These are phyloP conservation scores for Scaptodrosophila latifasciaeformis DNA, from an alignment of 2,888 invertebrate genomes.

Conservation along the genomic window DNA sequence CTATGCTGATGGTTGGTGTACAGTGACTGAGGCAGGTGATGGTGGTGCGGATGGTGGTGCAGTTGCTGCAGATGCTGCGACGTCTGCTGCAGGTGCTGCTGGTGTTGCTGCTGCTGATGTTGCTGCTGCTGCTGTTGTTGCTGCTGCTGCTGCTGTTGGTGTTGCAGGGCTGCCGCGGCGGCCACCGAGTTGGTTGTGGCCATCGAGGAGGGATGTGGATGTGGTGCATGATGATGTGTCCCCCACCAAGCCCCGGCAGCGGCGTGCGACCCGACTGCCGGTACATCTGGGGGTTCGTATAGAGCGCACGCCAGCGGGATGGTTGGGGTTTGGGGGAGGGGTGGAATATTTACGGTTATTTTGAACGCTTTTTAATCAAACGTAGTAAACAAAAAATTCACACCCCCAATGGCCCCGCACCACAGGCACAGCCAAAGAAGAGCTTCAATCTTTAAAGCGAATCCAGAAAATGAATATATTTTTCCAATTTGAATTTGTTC, in stretches of 20 bases:
- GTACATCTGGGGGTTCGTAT: constrained; percentile 77
- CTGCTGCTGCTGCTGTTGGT: constrained; percentile 75
- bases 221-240: constrained; percentile 73
- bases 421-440: no score
- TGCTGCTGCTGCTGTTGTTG: constrained; percentile 72
- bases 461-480: no score
- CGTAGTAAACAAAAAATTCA: no score
- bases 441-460: no score
- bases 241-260: constrained; percentile 77
- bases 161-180: constrained; percentile 51
- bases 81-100: constrained; percentile 37
- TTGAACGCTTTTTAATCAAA: constrained; percentile 71
- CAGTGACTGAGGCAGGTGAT: constrained; percentile 77
- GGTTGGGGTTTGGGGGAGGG: constrained; percentile 76
- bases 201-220: constrained; percentile 57
- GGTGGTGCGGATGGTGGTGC: constrained; percentile 76
- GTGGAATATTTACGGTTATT: constrained; percentile 76
- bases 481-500: constrained; percentile 6
- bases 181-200: constrained; percentile 75
- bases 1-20: constrained; percentile 66
- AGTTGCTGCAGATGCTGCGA: constrained; percentile 76
- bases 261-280: constrained; percentile 77
- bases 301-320: constrained; percentile 77
- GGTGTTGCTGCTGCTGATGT: no score
- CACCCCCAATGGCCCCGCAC: no score